Conservation (phyloP, 2,888 invertebrate species). For the Zonitis immaculata region DNA sequence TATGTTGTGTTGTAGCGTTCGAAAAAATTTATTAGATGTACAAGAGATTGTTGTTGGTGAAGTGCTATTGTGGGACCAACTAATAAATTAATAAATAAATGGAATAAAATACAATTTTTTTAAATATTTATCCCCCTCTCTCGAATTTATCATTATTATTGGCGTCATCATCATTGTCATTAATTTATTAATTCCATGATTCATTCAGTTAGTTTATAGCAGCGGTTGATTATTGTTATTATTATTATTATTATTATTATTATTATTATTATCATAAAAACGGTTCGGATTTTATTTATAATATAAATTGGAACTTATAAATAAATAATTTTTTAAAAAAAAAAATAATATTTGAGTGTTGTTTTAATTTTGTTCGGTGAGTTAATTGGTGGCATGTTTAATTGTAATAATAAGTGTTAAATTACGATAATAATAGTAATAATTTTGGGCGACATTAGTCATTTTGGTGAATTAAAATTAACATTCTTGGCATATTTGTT, state of each 20-base stretch:
- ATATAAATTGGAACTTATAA: too few relatives aligned
- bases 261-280: too few relatives aligned
- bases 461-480: not conserved
- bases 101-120: not conserved
- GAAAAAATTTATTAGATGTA: not conserved
- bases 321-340: too few relatives aligned
- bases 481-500: not conserved
- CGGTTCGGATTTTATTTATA: too few relatives aligned
- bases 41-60: not conserved
- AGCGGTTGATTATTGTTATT: constrained; percentile 8
- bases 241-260: too few relatives aligned
- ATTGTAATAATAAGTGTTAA: not conserved
- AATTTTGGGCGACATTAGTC: not conserved
- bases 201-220: constrained; percentile 20
- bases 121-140: not conserved
- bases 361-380: not conserved
- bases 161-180: not conserved
- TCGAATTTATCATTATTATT: not conserved
- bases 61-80: constrained; percentile 8
- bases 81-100: too few relatives aligned
- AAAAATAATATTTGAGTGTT: too few relatives aligned
- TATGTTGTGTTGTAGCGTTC: constrained; percentile 6
- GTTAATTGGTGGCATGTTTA: not conserved
- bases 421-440: too few relatives aligned
- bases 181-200: constrained; percentile 6